Conservation (phyloP, 2,797 vertebrate genomes). For the Semaprochilodus insignis region DNA sequence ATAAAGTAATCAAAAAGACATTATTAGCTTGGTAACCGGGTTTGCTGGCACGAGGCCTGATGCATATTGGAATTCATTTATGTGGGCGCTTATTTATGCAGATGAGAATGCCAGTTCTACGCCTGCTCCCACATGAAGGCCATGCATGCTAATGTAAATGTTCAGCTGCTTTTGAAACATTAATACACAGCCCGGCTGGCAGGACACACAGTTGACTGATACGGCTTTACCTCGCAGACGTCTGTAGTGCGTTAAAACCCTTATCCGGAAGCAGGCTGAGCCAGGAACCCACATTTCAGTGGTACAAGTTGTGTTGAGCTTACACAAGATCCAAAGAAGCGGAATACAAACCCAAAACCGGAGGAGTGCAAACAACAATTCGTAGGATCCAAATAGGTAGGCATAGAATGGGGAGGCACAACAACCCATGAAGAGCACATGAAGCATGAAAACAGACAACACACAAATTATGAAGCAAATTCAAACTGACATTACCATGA, state of each 20-base stretch:
- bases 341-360: background rate
- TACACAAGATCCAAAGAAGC: background rate
- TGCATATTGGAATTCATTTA: conserved; percentile 36
- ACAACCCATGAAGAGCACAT: background rate
- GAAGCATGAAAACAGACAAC: conserved; percentile 24
- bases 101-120: conserved; percentile 48
- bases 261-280: background rate
- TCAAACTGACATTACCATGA: conserved; percentile 22
- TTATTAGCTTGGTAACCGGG: conserved; percentile 44
- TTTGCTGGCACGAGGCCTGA: conserved; percentile 24
- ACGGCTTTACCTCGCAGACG: conserved; percentile 10
- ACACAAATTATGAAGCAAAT: conserved; percentile 20
- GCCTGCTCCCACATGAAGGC: conserved; percentile 29
- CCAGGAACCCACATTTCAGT: conserved; percentile 6
- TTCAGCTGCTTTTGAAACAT: conserved; percentile 41
- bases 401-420: background rate
- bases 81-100: conserved; percentile 47
- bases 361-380: background rate
- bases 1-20: conserved; percentile 26
- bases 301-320: background rate
- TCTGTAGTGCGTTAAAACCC: background rate
- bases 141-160: conserved; percentile 39
- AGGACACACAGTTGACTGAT: background rate
- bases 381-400: conserved; percentile 7
- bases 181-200: conserved; percentile 14